Conservation (phyloP, 2,797 vertebrate genomes). For the Paratrypauchen microcephalus region DNA sequence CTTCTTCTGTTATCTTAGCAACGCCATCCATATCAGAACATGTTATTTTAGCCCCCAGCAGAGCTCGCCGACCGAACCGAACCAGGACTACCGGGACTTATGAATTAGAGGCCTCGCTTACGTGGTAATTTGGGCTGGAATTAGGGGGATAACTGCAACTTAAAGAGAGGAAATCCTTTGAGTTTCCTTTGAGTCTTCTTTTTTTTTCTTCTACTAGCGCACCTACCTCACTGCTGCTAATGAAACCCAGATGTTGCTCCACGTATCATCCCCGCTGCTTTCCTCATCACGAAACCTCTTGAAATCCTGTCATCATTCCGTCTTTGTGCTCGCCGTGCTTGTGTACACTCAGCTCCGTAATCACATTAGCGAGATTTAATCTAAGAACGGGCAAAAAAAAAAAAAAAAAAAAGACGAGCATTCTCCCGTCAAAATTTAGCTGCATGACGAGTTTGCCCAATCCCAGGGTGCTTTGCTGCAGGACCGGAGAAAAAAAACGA, state of each 20-base stretch:
- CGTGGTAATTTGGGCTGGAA: conserved; percentile 78
- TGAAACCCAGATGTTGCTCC: conserved; percentile 77
- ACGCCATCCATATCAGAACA: background rate
- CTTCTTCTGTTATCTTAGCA: background rate
- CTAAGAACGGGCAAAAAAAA: conserved; percentile 66
- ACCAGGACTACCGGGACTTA: conserved; percentile 63
- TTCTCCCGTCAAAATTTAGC: conserved; percentile 71
- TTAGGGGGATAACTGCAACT: conserved; percentile 75
- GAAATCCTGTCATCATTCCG: conserved; percentile 73
- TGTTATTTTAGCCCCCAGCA: conserved; percentile 43
- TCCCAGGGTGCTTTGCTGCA: conserved; percentile 10
- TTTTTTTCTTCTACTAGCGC: conserved; percentile 51
- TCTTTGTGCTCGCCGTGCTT: conserved; percentile 49
- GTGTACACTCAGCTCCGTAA: conserved; percentile 63
- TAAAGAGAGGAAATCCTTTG: conserved; percentile 76
- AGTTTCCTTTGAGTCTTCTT: conserved; percentile 45
- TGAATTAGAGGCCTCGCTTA: conserved; percentile 76
- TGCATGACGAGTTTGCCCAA: background rate
- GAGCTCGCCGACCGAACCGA: conserved; percentile 34
- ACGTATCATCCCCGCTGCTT: conserved; percentile 34
- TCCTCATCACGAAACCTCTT: conserved; percentile 58
- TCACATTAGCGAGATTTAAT: conserved; percentile 76
- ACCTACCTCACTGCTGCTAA: conserved; percentile 76
- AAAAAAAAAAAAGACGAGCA: conserved; percentile 17
- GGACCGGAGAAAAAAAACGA: conserved; percentile 37